These are phyloP conservation scores for Centroberyx gerrardi DNA, from an alignment of 2,797 vertebrate species.

Conservation along the genomic window DNA sequence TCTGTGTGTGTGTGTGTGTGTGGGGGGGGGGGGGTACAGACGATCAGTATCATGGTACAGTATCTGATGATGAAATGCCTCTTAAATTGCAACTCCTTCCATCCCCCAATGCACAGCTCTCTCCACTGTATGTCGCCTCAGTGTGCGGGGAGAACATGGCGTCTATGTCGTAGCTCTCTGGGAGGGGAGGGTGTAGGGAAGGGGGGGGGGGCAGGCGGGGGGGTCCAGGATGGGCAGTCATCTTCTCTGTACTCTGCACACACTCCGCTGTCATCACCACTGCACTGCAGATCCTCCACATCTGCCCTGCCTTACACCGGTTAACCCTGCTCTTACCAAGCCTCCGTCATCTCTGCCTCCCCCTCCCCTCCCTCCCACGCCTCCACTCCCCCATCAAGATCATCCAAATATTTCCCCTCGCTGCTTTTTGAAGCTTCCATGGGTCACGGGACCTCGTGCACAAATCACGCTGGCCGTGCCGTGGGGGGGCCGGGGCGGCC, in stretches of 20 bases:
- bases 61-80: conserved; percentile 70
- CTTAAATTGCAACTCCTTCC: conserved; percentile 36
- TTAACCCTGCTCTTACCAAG: conserved; percentile 64
- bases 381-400: conserved; percentile 91
- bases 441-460: conserved; percentile 94
- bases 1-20: conserved; percentile 32
- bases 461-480: conserved; percentile 93
- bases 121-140: conserved; percentile 45
- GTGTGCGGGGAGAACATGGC: conserved; percentile 23
- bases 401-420: conserved; percentile 93
- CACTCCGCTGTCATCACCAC: conserved; percentile 69
- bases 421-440: conserved; percentile 91
- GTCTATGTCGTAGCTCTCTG: conserved; percentile 42
- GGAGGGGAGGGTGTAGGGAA: conserved; percentile 29
- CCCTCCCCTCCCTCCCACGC: conserved; percentile 77
- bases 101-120: conserved; percentile 20
- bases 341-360: conserved; percentile 74
- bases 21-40: conserved; percentile 54
- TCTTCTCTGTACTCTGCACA: conserved; percentile 41
- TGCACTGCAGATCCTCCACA: conserved; percentile 89
- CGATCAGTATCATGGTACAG: conserved; percentile 66
- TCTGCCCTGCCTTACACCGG: conserved; percentile 91
- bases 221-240: conserved; percentile 47
- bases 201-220: conserved; percentile 17
- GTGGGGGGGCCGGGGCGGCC: conserved; percentile 76